Base-by-base conservation (phyloP, 1,140 invertebrate species). In the Heliconius eleuchia region DNA sequence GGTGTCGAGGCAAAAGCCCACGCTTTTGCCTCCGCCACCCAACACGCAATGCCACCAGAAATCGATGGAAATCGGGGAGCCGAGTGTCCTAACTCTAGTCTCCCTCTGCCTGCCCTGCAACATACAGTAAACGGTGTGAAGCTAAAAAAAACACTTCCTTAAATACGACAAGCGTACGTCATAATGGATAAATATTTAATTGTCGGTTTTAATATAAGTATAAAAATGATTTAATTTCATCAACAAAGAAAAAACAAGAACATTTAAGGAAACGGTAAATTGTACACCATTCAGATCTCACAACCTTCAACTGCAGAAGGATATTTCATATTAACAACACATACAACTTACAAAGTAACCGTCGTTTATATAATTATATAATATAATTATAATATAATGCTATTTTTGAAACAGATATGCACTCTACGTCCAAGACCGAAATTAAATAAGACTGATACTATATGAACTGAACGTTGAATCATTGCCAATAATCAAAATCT, bases 401-500 rank as follows among this genome's bases (percentile, higher is more conserved):
- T 78, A 74, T 78, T 78, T 79, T 79, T 30, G 19, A 46, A 19
- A 50, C 27, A 42, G 27, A 72, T 70, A 75, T 75, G 72, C 73
- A 75, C 74, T 72, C 39, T 76, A 72, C 66, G 52, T 76, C 74
- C 66, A 80, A 80, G 50, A 42, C 1, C 50, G n/a, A 23, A 34
- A 9, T 76, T 78, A 71, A 80, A 80, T 79, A 60, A 70, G 55
- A 79, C 72, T 74, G 73, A 77, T 72, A 77, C 42, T 77, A 52
- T 55, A 76, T 80, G 23, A 72, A 71, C 27, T 60, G 74, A 57
- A 27, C 9, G 46, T 80, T 80, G 78, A 80, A 60, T 57, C 9
- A 46, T 11, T 76, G 78, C 78, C 78, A 80, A 72, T n/a, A 19
- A 57, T 23, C 23, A 23, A 23, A 23, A 23, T 30, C 30, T 30